A percentile compares a stretch with the other conserved stretches of the same genome.
Evolutionary conservation across 2,113 vertebrate genomes (phyloP).

Genomic region (Sorex fumeus): DNA sequence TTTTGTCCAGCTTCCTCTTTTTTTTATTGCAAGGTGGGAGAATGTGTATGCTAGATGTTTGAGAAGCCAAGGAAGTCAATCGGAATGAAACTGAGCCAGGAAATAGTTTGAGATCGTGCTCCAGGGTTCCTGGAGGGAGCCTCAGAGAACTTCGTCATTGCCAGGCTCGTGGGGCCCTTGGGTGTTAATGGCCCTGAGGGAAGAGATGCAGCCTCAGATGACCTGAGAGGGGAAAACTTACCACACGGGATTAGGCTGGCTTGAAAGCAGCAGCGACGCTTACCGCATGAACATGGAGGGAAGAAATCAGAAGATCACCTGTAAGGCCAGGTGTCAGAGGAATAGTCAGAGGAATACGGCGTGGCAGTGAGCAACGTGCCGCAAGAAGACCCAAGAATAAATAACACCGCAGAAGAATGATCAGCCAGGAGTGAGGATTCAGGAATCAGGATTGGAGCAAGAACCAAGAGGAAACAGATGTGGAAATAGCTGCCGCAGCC

Average conservation of each 20-base stretch:
- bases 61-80: not conserved
- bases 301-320: not conserved
- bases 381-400: not conserved
- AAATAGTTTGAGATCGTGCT: not conserved
- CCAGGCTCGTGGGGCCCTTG: not conserved
- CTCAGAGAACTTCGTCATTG: slow-evolving; percentile 18
- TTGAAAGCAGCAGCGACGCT: not conserved
- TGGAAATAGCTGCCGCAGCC: not conserved
- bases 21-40: not conserved
- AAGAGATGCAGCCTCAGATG: not conserved
- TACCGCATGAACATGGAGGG: not conserved
- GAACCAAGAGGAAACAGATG: not conserved
- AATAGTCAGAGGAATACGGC: not conserved
- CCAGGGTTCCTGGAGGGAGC: not conserved
- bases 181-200: not conserved
- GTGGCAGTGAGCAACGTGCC: not conserved
- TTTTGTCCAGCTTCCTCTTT: slow-evolving; percentile 19
- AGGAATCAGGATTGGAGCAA: not conserved
- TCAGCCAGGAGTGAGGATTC: not conserved
- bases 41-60: slow-evolving; percentile 5
- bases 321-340: not conserved
- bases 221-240: not conserved
- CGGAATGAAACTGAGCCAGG: not conserved
- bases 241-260: not conserved
- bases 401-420: not conserved